Evolutionary conservation across 2,888 invertebrate species (phyloP).

Genomic region (Rotaria magnacalcarata): DNA sequence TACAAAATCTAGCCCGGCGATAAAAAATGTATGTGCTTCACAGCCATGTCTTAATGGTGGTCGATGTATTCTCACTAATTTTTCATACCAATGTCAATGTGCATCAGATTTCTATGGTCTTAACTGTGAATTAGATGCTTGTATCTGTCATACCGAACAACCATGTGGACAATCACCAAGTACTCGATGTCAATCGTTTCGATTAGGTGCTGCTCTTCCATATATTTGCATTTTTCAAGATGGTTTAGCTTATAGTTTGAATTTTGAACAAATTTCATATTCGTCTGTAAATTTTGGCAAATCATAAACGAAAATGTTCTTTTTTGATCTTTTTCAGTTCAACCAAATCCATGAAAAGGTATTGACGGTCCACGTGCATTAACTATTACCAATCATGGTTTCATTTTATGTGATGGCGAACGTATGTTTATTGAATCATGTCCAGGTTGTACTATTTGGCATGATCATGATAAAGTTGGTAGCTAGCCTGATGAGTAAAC

Average conservation of each 20-base stretch:
- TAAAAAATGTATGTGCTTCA: neutral
- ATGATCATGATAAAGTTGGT: neutral
- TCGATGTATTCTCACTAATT: neutral
- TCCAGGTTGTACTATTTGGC: slow-evolving; percentile 1
- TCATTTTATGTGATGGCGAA: neutral
- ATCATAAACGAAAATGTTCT: neutral
- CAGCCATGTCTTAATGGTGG: neutral
- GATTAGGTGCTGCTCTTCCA: neutral
- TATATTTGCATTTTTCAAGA: neutral
- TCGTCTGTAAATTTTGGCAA: neutral
- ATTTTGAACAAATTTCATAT: neutral
- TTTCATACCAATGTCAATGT: neutral
- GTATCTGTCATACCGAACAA: neutral
- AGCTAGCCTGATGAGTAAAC: neutral
- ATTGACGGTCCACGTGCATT: neutral
- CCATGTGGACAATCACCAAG: neutral
- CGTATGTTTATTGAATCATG: neutral
- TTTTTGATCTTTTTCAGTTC: neutral
- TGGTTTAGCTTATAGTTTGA: neutral
- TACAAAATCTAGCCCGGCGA: neutral
- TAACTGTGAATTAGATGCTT: slow-evolving; percentile 4
- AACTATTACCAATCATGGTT: neutral
- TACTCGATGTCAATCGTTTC: neutral
- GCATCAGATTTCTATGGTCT: neutral
- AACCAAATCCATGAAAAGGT: neutral